Evolutionary conservation across 1,140 invertebrate genomes (phyloP).

Genomic region (Drosophila baimaii): DNA sequence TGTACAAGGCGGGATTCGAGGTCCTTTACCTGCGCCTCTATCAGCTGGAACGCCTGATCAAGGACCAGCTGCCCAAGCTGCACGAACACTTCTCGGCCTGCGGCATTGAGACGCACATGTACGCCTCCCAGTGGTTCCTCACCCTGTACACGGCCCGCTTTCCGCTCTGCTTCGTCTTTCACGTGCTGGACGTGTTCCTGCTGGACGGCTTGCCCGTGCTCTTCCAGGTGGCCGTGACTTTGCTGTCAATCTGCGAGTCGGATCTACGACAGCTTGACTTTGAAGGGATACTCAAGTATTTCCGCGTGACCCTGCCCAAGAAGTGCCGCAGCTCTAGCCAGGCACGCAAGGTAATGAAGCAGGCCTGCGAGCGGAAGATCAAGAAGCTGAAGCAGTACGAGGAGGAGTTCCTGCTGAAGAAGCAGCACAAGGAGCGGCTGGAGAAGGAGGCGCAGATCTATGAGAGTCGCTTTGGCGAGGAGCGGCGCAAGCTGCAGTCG

Average conservation of each 20-base stretch:
- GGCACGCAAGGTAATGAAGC: slow-evolving; percentile 94
- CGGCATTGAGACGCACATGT: slow-evolving; percentile 99
- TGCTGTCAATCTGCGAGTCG: slow-evolving; percentile 95
- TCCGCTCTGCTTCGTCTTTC: slow-evolving; percentile 98
- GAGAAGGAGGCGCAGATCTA: slow-evolving; percentile 87
- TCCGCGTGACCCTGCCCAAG: slow-evolving; percentile 97
- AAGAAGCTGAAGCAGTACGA: slow-evolving; percentile 98
- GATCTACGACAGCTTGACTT: slow-evolving; percentile 98
- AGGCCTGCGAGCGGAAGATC: slow-evolving; percentile 95
- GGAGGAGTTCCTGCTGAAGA: slow-evolving; percentile 93
- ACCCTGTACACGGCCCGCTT: slow-evolving; percentile 99
- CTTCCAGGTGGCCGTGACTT: slow-evolving; percentile 97
- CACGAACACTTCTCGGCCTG: slow-evolving; percentile 95
- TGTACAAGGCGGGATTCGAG: slow-evolving; percentile 98
- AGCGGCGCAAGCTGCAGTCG: slow-evolving; percentile 91
- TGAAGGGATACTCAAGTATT: slow-evolving; percentile 97
- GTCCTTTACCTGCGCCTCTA: slow-evolving; percentile 97
- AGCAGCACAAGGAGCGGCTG: slow-evolving; percentile 91
- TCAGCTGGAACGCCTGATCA: slow-evolving; percentile 94
- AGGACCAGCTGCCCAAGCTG: slow-evolving; percentile 96
- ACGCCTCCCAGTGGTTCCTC: slow-evolving; percentile 99
- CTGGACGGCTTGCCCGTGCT: slow-evolving; percentile 96
- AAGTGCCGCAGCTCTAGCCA: slow-evolving; percentile 96
- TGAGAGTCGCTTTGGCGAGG: slow-evolving; percentile 88
- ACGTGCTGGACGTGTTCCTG: slow-evolving; percentile 98